Evolutionary conservation across 23 tunicate species (phyloP), one percentile per base, ranked within the genome.

Genomic region (Phallusia fumigata): DNA sequence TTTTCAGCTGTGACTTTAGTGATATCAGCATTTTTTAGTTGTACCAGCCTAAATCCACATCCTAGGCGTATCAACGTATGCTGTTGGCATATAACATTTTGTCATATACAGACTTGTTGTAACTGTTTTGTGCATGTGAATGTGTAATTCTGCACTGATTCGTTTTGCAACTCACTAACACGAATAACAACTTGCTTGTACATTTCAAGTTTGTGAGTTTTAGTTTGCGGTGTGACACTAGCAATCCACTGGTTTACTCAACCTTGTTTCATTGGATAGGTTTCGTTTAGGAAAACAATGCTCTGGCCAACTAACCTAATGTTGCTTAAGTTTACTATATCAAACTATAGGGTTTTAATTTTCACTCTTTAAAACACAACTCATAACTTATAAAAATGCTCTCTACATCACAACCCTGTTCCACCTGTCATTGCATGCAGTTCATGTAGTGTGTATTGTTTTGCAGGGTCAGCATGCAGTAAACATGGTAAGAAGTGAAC

Each of bases 391-490:
- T 10, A 3, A 10, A 40, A 40, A 40, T 40, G 47, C 47, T 10
- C 47, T 40, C 10, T 40, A 5, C 47, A 40, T 3, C n/a, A 10
- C 47, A 40, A 40, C 47, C 5, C 10, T 40, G 5, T 40, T 5
- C 10, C 47, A 40, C 69, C 69, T 24, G 28, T 16, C 69, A 58
- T 58, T 58, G 28, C 69, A 21, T 21, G 26, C 69, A 58, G 28
- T 58, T 58, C 69, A 58, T 58, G 26, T 40, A 40, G 47, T 40
- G 47, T 40, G 5, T 40, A 3, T 24, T 58, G 28, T 58, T 58
- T 58, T 58, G 69, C 69, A 58, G 69, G 69, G 69, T 24, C 69
- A 58, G 69, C 69, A 58, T 58, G 69, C 28, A 58, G 69, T 58
- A 21, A 58, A 24, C 26, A 24, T 58, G 69, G 69, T 58, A 58